Evolutionary conservation across 2,113 vertebrate genomes (phyloP), one percentile per base, ranked within the genome.

Genomic region (Turnix velox): DNA sequence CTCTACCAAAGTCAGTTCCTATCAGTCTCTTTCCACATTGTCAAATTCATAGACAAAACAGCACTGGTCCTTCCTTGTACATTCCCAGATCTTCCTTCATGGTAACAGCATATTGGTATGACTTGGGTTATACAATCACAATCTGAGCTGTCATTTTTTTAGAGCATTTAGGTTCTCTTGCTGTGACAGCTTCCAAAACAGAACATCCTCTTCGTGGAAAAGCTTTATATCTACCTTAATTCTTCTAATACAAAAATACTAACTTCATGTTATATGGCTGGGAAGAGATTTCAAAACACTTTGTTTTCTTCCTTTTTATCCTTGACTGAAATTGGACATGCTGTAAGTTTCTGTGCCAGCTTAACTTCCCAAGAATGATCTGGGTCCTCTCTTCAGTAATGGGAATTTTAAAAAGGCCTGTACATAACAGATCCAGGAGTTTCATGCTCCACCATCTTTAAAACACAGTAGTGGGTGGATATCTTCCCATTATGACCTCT

Each of bases 401-500:
- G 10, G 0, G n/a, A 48, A 31, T 52, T 55, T 11, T 61, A 10
- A 69, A 81, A 71, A 48, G 25, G 7, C 35, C 30, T 65, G 28
- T 16, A 22, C 7, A 5, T 59, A 42, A 71, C 5, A 40, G 31
- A 66, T 40, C 22, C 9, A 43, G 14, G 43, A 85, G 9, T 49
- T 83, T 83, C 14, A 22, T 20, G 22, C 6, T 10, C 25, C 30
- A 28, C 14, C 7, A 27, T 37, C 17, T 46, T 49, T 24, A 72
- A 28, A 45, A 15, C 11, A 31, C 8, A 63, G 7, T 16, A 65
- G 14, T 39, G 14, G 9, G 4, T 54, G 18, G 62, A 31, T 11
- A 10, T 27, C 17, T 7, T 72, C 24, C 22, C 8, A 35, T 8
- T 0, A 6, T 0, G 7, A 28, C 20, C 10, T 79, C 28, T 14